Evolutionary conservation across 2,888 invertebrate species (phyloP).

Genomic region (Lasius fuliginosus): DNA sequence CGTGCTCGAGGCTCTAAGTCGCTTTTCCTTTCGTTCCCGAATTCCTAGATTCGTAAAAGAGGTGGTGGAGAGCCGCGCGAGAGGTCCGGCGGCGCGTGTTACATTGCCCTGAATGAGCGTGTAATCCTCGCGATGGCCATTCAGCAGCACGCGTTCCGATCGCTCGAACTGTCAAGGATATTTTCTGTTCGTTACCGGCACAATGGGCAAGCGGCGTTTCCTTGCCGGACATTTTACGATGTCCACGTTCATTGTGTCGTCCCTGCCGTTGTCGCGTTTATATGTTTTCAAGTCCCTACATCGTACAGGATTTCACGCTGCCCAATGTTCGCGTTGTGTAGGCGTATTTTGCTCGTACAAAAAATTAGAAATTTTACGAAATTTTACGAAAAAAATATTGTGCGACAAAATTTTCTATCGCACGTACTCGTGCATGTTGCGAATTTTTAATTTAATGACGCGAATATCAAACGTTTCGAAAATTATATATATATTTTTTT

Average conservation of each 20-base stretch:
- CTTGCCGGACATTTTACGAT: conserved; percentile 59
- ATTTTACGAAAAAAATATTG: neutral
- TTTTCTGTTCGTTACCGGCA: conserved; percentile 53
- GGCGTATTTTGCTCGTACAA: neutral
- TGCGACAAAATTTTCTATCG: neutral
- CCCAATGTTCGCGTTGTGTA: neutral
- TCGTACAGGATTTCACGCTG: neutral
- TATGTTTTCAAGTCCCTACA: neutral
- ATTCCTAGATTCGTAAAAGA: conserved; percentile 50
- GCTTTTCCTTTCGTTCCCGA: conserved; percentile 45
- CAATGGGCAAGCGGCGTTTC: conserved; percentile 78
- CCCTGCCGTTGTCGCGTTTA: conserved; percentile 11
- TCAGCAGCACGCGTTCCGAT: conserved; percentile 80
- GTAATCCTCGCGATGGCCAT: conserved; percentile 78
- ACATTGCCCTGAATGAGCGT: conserved; percentile 57
- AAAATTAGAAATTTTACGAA: neutral
- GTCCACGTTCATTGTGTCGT: conserved; percentile 29
- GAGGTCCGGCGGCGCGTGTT: conserved; percentile 2
- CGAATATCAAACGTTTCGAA: neutral
- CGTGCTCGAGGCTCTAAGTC: conserved; percentile 21
- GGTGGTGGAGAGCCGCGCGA: conserved; percentile 33
- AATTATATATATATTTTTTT: neutral
- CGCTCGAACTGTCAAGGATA: conserved; percentile 63
- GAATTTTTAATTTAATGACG: too few species aligned
- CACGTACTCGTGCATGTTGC: neutral